Conservation (phyloP, 2,113 vertebrate species). For the Dromas ardeola region DNA sequence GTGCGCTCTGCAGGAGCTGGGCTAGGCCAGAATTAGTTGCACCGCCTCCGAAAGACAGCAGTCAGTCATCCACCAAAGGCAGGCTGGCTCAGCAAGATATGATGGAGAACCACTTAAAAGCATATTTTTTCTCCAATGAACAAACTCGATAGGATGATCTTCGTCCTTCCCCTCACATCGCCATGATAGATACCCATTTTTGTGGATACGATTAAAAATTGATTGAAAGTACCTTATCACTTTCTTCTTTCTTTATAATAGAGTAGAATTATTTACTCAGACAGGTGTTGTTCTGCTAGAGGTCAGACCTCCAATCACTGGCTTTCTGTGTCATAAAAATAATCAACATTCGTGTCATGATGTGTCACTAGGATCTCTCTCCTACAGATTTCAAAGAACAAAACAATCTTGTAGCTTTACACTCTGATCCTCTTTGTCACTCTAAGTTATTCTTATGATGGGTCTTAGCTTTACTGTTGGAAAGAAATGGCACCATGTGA, state of each 20-base stretch:
- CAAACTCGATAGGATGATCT: constrained; percentile 1
- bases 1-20: neutral
- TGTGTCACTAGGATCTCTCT: neutral
- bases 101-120: neutral
- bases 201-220: constrained; percentile 25
- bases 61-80: neutral
- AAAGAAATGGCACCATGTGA: neutral
- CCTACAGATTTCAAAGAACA: neutral
- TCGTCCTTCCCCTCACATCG: constrained; percentile 22
- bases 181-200: neutral
- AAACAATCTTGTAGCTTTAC: constrained; percentile 1
- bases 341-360: neutral
- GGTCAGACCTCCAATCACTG: neutral
- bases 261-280: constrained; percentile 30
- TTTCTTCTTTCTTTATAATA: neutral
- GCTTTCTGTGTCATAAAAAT: neutral
- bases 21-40: neutral
- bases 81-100: constrained; percentile 5
- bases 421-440: neutral
- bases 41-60: neutral
- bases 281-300: constrained; percentile 13
- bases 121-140: neutral
- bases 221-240: neutral
- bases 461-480: neutral
- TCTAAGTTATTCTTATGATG: neutral